Evolutionary conservation across 2,113 vertebrate species (phyloP), one percentile per base, ranked within the genome.

Genomic region (Taurulus bubalis): DNA sequence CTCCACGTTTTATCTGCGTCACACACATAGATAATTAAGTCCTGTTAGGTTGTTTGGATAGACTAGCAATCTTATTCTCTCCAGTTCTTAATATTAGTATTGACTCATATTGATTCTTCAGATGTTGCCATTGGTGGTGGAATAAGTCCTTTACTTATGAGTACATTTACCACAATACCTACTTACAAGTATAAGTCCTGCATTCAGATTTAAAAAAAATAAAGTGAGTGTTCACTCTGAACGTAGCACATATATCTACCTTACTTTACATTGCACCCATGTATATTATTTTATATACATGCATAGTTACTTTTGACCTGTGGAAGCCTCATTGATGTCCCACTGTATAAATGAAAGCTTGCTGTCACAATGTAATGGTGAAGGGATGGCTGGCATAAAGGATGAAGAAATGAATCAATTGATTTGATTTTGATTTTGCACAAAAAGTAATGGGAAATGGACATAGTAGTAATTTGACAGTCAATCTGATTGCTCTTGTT

Each of bases 11-110:
- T 38, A 82, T 65, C 67, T 15, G 2, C 59, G 24, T 67, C 67
- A 28, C 69, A 71, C 34, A 49, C 55, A 83, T 14, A 26, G 1
- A 75, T 70, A 36, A 71, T 59, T 8, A 87, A 75, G 36, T 77
- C 65, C 36, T 28, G 14, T 32, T 30, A 11, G 69, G 58, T 30
- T 79, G 74, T 58, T 69, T 71, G 60, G 66, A 62, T 34, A 22
- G 40, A 38, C 30, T 8, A 9, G 36, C 16, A 64, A 10, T 56
- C 38, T 28, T 11, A 12, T 68, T 69, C 22, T 71, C 38, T 67
- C 5, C 26, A 20, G 66, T 82, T 11, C 6, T 26, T 56, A 26
- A 79, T 56, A 63, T 63, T 20, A 22, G 3, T 70, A 77, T 47
- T 15, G 53, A 75, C 16, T 56, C 2, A 24, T 42, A 65, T 71